Base-by-base conservation (phyloP, 2,888 invertebrate genomes). In the Penaeus monodon region DNA sequence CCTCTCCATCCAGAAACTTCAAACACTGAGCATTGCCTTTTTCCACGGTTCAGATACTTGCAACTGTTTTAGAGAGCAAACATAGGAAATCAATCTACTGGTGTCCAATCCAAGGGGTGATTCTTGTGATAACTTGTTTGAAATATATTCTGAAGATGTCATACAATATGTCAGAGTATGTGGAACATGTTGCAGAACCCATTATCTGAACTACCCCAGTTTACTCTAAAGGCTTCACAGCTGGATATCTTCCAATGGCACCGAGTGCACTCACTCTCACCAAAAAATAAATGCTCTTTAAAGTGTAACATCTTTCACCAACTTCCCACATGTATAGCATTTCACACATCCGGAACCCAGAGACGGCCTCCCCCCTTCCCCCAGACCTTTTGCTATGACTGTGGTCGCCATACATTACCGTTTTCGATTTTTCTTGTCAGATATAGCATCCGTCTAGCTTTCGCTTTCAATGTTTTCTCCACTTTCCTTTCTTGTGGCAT, bases 221-320 rank as follows among this genome's bases (percentile, higher is more conserved):
- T n/a, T 17, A 27, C 44, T 29, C 57, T 14, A 24, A 81, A 81
- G 4, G 17, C 24, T 7, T 70, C 68, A 70, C 81, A 81, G 3
- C 70, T 44, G n/a, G 10, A 17, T 29, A 81, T 49, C 38, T 44
- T 70, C 22, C 27, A 20, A 3, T 27, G 17, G n/a, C 81, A 81
- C 10, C 12, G 33, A 8, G 12, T 17, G 57, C 81, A 81, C n/a
- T 49, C 27, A 20, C 49, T 57, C 2, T 20, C 49, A 24, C 70
- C 81, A 17, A 81, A 81, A 8, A 81, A 68, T 68, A 81, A 27
- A 49, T 81, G 81, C n/a, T 81, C 73, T n/a, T 24, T 22, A 44
- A 81, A 81, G 27, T 70, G 66, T 6, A 27, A 27, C 57, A n/a
- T 29, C 68, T 70, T 81, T 73, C 7, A 81, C 33, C 24, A 14